Evolutionary conservation across 2,888 invertebrate species (phyloP), one percentile per base, ranked within the genome.

Genomic region (Drosophila prostipennis): DNA sequence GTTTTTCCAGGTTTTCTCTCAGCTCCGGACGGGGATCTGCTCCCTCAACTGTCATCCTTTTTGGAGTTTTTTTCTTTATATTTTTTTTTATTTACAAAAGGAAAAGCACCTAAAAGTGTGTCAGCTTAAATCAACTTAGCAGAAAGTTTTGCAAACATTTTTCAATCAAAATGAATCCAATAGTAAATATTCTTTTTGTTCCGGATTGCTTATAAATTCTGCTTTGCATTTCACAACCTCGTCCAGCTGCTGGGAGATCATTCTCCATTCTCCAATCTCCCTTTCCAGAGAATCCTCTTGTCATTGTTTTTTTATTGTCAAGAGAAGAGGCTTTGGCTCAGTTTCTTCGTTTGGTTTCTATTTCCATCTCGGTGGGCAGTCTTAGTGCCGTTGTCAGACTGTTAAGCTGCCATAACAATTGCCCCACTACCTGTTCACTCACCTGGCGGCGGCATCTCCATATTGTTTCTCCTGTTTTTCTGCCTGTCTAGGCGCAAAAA

Each of bases 301-400:
- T 67, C 56, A 40, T 54, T 45, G 68, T 64, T 51, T 70, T 70
- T 61, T 65, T 68, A 68, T 70, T 79, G 70, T 78, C 51, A 54
- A 46, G 51, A 64, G 83, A 77, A 68, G 75, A 54, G 72, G 26
- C 11, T 34, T 11, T 32, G 39, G 36, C 71, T 71, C 48, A 51
- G 67, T 65, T 76, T 55, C 64, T 63, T 74, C 74, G 65, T 70
- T 67, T 70, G 71, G 57, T 54, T 57, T 51, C 49, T 43, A 55
- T 72, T 46, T 54, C 39, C 46, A 64, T 64, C 61, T 45, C 49
- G 57, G 68, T 59, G 32, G 32, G 36, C 49, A 39, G 43, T 37
- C 72, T 72, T 42, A 82, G 76, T 86, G 79, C 83, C 74, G n/a
- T n/a, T 80, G 87, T 78, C 87, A 73, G 70, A 61, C 65, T 71